These are phyloP conservation scores for Trachops cirrhosus DNA, from an alignment of 2,797 vertebrate species.

Conservation along the genomic window DNA sequence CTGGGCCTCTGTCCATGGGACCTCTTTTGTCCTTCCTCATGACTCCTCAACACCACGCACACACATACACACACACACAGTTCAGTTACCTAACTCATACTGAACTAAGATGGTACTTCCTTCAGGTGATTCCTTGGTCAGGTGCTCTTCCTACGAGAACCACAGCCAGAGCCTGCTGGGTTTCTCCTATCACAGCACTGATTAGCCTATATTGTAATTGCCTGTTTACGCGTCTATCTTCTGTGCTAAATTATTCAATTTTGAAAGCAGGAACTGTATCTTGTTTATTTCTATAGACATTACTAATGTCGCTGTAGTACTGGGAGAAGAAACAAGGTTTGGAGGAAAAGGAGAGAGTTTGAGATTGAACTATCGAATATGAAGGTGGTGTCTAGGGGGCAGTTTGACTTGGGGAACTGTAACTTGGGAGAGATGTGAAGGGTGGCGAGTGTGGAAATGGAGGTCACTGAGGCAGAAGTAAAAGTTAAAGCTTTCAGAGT, in stretches of 20 bases:
- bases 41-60: not conserved
- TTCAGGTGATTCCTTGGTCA: not conserved
- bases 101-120: not conserved
- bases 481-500: not conserved
- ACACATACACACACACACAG: not conserved
- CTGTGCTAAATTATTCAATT: not conserved
- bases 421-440: not conserved
- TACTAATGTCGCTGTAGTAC: not conserved
- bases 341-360: not conserved
- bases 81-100: not conserved
- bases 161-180: not conserved
- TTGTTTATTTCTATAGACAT: not conserved
- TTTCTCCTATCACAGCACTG: not conserved
- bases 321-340: not conserved
- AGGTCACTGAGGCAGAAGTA: not conserved
- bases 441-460: too few species aligned
- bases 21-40: not conserved
- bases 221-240: not conserved
- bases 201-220: not conserved
- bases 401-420: not conserved
- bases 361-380: not conserved
- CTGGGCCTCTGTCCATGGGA: not conserved
- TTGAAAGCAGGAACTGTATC: not conserved
- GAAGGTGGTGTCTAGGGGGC: not conserved
- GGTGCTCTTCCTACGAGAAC: not conserved